phyloP scores from a whole-genome alignment of 2,888 invertebrate species.

The Synergus gifuensis region DNA sequence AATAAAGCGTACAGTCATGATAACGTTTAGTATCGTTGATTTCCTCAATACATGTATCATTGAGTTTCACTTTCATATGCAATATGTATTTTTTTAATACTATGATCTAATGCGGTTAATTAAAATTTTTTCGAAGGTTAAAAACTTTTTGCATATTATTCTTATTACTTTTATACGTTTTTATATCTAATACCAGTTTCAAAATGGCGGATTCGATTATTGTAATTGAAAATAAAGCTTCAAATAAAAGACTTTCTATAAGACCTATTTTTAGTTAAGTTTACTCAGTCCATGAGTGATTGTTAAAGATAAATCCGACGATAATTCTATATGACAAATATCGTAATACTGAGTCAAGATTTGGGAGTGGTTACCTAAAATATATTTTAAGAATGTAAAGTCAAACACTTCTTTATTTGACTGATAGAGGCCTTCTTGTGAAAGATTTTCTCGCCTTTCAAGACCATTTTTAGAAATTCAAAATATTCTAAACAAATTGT shows the following conservation, averaged over 20 bases:
- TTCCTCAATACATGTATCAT: neutral
- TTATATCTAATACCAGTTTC: neutral
- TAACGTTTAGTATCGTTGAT: neutral
- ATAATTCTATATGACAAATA: constrained; percentile 3
- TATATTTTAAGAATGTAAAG: neutral
- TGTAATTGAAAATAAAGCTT: neutral
- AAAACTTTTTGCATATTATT: neutral
- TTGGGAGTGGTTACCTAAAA: neutral
- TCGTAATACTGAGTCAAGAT: neutral
- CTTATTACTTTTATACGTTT: neutral
- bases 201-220: neutral
- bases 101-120: neutral
- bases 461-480: too few species aligned
- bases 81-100: neutral
- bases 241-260: neutral
- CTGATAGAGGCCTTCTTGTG: neutral
- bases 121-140: neutral
- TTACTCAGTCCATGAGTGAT: neutral
- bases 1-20: neutral
- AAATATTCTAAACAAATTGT: too few species aligned
- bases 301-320: constrained; percentile 5
- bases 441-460: neutral
- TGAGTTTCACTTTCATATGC: neutral
- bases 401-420: neutral
- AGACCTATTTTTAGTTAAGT: neutral